phyloP scores from a whole-genome alignment of 2,888 invertebrate species.

The Dicroscelio sp. region DNA sequence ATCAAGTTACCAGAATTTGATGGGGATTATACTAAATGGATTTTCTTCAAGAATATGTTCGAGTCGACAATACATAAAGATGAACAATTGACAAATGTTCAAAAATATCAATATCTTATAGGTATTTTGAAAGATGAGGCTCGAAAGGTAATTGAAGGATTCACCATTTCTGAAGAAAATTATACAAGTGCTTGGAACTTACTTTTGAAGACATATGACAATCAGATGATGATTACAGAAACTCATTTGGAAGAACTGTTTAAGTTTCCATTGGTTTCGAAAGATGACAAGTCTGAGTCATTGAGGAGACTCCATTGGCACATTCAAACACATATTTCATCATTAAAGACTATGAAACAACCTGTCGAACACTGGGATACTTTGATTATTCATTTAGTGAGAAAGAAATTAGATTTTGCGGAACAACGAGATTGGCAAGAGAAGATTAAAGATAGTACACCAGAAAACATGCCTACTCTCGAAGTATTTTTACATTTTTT shows the following conservation, averaged over 20 bases:
- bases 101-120: conserved; percentile 12
- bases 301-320: neutral
- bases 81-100: neutral
- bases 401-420: neutral
- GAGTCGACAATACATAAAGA: neutral
- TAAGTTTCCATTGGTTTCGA: neutral
- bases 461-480: neutral
- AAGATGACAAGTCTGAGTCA: conserved; percentile 1
- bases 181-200: conserved; percentile 11
- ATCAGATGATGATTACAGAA: conserved; percentile 17
- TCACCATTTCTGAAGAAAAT: conserved; percentile 5
- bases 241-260: conserved; percentile 22
- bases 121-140: conserved; percentile 13
- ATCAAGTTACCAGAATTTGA: conserved; percentile 6
- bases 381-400: neutral
- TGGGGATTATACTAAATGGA: neutral
- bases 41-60: conserved; percentile 22
- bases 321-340: neutral
- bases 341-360: conserved; percentile 1
- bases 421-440: conserved; percentile 22
- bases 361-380: conserved; percentile 24
- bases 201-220: conserved; percentile 2
- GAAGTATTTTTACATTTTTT: neutral
- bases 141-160: neutral
- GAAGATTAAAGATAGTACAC: neutral